A percentile compares a stretch with the other conserved stretches of the same genome.
Evolutionary conservation across 2,113 vertebrate genomes (phyloP).

Genomic region (Myxocyprinus asiaticus): DNA sequence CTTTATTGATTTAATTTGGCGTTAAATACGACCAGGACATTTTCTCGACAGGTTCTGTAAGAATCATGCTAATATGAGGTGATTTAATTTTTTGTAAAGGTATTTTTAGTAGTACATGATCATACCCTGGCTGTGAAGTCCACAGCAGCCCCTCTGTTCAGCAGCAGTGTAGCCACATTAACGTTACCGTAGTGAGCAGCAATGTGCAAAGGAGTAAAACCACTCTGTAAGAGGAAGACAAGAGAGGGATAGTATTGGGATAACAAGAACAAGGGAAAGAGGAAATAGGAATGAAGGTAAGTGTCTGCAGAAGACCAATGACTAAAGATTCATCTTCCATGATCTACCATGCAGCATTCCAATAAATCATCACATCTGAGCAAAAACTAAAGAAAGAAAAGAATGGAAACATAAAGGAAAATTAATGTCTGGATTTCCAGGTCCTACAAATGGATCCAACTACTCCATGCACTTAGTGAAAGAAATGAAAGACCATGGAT

Average conservation of each 20-base stretch:
- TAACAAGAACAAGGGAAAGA: background rate
- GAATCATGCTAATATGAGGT: background rate
- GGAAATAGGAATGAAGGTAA: conserved; percentile 6
- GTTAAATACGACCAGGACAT: no score
- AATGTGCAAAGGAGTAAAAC: conserved; percentile 96
- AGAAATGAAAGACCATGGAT: conserved; percentile 5
- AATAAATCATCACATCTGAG: conserved; percentile 40
- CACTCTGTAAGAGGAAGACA: conserved; percentile 79
- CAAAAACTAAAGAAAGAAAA: conserved; percentile 8
- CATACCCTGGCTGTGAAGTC: conserved; percentile 95
- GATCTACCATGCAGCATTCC: conserved; percentile 54
- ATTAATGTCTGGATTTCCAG: conserved; percentile 35
- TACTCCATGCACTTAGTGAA: conserved; percentile 46
- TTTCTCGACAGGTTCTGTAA: no score
- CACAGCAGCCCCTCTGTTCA: conserved; percentile 96
- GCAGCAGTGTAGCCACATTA: conserved; percentile 95
- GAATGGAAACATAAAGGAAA: conserved; percentile 19
- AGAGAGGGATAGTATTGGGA: conserved; percentile 5
- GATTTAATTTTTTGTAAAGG: background rate
- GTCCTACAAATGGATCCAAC: conserved; percentile 16
- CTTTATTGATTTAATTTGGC: no score
- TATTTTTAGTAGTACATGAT: conserved; percentile 19
- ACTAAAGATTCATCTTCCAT: background rate
- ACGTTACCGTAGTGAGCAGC: conserved; percentile 91
- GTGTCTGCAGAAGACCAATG: background rate